Evolutionary conservation across 1,140 invertebrate genomes (phyloP).

Genomic region (Listronotus oregonensis): DNA sequence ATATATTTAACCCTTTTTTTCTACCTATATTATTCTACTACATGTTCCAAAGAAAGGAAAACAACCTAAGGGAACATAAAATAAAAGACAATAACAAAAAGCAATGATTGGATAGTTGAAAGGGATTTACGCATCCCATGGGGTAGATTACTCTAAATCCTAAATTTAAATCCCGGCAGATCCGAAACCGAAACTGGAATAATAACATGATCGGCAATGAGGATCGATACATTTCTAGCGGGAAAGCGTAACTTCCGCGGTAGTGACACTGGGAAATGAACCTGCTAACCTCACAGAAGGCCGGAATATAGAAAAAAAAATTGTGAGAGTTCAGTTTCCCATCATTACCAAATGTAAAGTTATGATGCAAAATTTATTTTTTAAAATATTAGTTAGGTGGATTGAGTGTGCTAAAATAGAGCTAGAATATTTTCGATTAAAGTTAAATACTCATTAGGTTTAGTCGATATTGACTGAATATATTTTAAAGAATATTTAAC

Average conservation of each 20-base stretch:
- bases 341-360: too few species aligned
- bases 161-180: conserved; percentile 30
- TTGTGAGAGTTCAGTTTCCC: background rate
- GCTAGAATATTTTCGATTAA: too few species aligned
- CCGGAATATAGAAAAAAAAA: conserved; percentile 5
- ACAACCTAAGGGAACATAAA: conserved; percentile 7
- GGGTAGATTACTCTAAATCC: conserved; percentile 36
- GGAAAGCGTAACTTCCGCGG: conserved; percentile 31
- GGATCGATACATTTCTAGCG: conserved; percentile 34
- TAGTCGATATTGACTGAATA: too few species aligned
- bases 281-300: conserved; percentile 13
- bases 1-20: too few species aligned
- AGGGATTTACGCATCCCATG: conserved; percentile 30
- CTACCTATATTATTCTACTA: too few species aligned
- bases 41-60: conserved; percentile 5
- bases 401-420: too few species aligned
- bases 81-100: conserved; percentile 27
- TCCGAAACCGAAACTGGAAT: conserved; percentile 38
- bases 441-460: too few species aligned
- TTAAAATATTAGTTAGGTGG: too few species aligned
- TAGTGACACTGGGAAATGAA: conserved; percentile 30
- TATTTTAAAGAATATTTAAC: too few species aligned
- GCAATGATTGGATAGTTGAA: conserved; percentile 36
- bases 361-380: too few species aligned
- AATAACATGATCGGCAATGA: conserved; percentile 28